These are phyloP conservation scores for Diprion similis DNA, from an alignment of 1,140 invertebrate genomes.

Conservation along the genomic window DNA sequence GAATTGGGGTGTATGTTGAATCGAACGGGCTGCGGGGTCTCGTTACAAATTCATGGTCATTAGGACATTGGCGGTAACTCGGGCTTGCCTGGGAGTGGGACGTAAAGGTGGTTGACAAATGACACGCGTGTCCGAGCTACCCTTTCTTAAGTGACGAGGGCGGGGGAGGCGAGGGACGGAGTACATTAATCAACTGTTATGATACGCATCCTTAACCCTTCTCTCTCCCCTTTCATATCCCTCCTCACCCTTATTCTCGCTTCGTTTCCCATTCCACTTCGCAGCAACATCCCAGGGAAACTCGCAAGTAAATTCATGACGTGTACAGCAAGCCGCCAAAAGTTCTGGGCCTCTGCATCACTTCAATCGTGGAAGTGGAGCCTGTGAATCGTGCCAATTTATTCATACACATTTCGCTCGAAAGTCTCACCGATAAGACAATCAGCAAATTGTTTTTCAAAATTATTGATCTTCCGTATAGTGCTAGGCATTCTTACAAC, in stretches of 20 bases:
- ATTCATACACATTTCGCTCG: constrained; percentile 34
- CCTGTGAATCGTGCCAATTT: constrained; percentile 47
- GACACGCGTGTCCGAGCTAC: constrained; percentile 30
- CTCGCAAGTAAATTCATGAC: constrained; percentile 39
- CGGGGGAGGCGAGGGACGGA: constrained; percentile 27
- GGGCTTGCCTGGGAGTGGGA: constrained; percentile 20
- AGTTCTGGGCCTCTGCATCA: constrained; percentile 21
- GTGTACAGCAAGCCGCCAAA: neutral
- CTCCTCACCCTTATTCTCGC: constrained; percentile 14
- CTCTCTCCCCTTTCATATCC: constrained; percentile 23
- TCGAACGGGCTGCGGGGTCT: neutral
- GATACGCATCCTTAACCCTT: constrained; percentile 47
- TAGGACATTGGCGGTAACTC: constrained; percentile 11
- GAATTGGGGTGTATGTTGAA: neutral
- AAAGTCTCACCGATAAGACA: neutral
- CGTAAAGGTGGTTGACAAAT: constrained; percentile 28
- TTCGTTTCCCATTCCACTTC: neutral
- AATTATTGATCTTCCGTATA: no score
- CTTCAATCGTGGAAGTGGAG: constrained; percentile 36
- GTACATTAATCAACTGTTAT: constrained; percentile 48
- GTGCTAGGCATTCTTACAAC: no score
- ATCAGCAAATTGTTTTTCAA: no score
- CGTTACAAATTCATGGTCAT: constrained; percentile 28
- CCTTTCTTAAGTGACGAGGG: constrained; percentile 20
- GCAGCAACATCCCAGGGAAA: neutral